Conservation (phyloP, 1,140 invertebrate genomes). For the Drosophila aff. region DNA sequence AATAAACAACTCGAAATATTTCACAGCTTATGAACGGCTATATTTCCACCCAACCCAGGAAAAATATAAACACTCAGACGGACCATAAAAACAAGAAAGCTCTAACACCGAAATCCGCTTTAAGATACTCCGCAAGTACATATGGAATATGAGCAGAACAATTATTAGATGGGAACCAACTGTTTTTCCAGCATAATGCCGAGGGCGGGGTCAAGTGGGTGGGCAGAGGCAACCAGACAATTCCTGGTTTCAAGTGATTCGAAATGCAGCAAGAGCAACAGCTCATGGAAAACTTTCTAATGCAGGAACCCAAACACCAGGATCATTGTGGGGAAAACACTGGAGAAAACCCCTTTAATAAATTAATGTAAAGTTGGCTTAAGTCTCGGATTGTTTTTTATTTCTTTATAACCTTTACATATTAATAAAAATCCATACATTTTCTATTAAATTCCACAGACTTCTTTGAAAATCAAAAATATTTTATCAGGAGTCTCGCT, state of each 20-base stretch:
- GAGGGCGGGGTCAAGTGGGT: constrained; percentile 43
- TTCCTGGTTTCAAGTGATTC: constrained; percentile 52
- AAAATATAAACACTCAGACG: not conserved
- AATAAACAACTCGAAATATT: constrained; percentile 31
- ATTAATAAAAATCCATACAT: not conserved
- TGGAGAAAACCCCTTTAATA: not conserved
- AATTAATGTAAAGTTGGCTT: not conserved
- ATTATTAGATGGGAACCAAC: constrained; percentile 73
- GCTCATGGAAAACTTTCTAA: constrained; percentile 43
- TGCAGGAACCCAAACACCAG: constrained; percentile 35
- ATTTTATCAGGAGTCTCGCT: too few species aligned
- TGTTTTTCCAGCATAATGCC: constrained; percentile 67
- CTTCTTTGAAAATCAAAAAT: too few species aligned
- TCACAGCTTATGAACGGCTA: constrained; percentile 21
- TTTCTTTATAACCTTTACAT: not conserved
- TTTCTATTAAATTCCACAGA: not conserved
- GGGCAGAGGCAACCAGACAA: constrained; percentile 19
- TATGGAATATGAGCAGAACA: constrained; percentile 62
- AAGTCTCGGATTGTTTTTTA: not conserved
- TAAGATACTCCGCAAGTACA: constrained; percentile 54
- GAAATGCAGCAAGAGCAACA: constrained; percentile 52
- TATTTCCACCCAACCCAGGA: not conserved
- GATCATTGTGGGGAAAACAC: constrained; percentile 11
- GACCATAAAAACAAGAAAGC: constrained; percentile 27
- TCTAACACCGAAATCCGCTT: constrained; percentile 73